phyloP scores from a whole-genome alignment of 2,888 invertebrate species.

The Caenorhabditis japonica region DNA sequence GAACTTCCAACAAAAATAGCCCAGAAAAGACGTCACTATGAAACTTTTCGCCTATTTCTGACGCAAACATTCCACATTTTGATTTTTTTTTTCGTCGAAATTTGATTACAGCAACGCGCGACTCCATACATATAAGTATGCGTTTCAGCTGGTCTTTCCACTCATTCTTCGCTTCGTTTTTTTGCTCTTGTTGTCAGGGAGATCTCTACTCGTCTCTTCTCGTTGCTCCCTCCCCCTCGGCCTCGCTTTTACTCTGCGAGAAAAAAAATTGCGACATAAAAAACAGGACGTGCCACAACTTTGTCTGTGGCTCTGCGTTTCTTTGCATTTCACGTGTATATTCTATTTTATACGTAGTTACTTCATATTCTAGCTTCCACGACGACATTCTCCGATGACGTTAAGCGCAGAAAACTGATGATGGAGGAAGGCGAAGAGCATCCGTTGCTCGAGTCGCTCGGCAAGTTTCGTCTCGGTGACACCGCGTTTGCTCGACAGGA shows the following conservation, averaged over 20 bases:
- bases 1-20: too few species aligned
- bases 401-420: too few species aligned
- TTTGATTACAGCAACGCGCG: not conserved
- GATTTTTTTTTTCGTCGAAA: not conserved
- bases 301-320: conserved; percentile 15
- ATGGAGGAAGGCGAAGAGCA: conserved; percentile 31
- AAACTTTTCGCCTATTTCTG: too few species aligned
- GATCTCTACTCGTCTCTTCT: conserved; percentile 10
- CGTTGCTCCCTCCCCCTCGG: not conserved
- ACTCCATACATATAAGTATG: conserved; percentile 6
- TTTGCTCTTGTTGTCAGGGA: conserved; percentile 36
- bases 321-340: too few species aligned
- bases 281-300: conserved; percentile 26
- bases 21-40: too few species aligned
- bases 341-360: too few species aligned
- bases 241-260: not conserved
- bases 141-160: conserved; percentile 10
- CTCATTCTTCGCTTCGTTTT: conserved; percentile 16
- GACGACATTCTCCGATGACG: too few species aligned
- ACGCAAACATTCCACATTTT: too few species aligned
- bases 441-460: conserved; percentile 25
- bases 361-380: too few species aligned
- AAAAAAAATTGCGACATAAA: conserved; percentile 31
- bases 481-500: conserved; percentile 16
- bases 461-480: conserved; percentile 11